Evolutionary conservation across 2,797 vertebrate species (phyloP).

Genomic region (Loriculus beryllinus): DNA sequence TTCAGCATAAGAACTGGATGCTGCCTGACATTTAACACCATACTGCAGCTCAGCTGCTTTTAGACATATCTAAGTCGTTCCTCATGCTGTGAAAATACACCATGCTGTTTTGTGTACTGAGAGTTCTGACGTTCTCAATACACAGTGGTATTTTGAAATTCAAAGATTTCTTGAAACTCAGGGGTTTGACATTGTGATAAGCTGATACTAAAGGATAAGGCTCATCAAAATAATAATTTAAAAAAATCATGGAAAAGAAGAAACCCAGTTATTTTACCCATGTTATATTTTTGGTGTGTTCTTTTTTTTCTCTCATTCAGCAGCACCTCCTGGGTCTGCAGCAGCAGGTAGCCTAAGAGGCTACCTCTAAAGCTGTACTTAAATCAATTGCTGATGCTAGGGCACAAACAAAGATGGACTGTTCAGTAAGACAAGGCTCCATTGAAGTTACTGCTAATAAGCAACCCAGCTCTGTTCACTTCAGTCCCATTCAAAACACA

Average conservation of each 20-base stretch:
- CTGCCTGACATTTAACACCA: not conserved
- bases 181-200: not conserved
- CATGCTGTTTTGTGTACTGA: not conserved
- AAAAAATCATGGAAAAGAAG: not conserved
- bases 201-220: not conserved
- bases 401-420: constrained; percentile 55
- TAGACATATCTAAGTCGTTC: not conserved
- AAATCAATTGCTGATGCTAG: not conserved
- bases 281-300: not conserved
- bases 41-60: not conserved
- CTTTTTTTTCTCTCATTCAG: not conserved
- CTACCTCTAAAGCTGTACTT: constrained; percentile 32
- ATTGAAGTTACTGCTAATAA: constrained; percentile 61
- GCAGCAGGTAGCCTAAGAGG: constrained; percentile 41
- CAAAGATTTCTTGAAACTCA: not conserved
- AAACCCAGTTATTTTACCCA: not conserved
- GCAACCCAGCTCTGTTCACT: constrained; percentile 37
- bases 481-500: constrained; percentile 16
- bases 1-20: not conserved
- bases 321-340: not conserved
- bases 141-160: not conserved
- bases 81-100: not conserved
- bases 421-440: constrained; percentile 58
- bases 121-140: not conserved
- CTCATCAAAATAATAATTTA: not conserved